Conservation (phyloP, 2,113 vertebrate genomes). For the Varanus salvator region DNA sequence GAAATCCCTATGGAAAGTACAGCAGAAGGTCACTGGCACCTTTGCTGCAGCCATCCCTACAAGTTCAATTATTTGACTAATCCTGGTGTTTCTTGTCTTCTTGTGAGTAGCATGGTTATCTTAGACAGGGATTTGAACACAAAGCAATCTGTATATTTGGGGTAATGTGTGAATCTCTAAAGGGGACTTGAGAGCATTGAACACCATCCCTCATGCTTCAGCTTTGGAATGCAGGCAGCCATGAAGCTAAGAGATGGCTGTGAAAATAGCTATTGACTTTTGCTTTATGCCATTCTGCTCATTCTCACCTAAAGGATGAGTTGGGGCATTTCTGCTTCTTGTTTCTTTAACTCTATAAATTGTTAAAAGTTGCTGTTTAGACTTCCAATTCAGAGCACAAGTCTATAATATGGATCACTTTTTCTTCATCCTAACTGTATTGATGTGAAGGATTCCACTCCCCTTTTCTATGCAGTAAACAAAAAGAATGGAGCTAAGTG, state of each 20-base stretch:
- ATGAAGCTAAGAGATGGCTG: neutral
- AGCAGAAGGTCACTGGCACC: neutral
- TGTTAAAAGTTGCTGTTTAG: neutral
- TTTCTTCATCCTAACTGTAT: neutral
- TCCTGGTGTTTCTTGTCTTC: neutral
- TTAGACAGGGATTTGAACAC: neutral
- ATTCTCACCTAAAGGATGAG: neutral
- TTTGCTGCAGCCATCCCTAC: neutral
- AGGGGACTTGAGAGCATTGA: neutral
- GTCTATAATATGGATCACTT: neutral
- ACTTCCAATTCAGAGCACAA: neutral
- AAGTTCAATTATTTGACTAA: neutral
- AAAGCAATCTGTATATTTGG: neutral
- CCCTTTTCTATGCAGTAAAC: neutral
- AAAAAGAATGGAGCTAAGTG: neutral
- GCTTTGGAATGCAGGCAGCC: neutral
- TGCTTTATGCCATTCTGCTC: too few relatives aligned
- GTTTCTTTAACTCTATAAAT: neutral
- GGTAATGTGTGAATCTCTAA: neutral
- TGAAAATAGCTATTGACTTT: too few relatives aligned
- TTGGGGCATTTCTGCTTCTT: neutral
- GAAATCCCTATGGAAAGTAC: neutral
- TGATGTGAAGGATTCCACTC: neutral
- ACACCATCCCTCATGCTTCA: neutral
- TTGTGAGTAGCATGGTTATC: neutral